Conservation (phyloP, 2,113 vertebrate genomes). For the Brachirus orientalis region DNA sequence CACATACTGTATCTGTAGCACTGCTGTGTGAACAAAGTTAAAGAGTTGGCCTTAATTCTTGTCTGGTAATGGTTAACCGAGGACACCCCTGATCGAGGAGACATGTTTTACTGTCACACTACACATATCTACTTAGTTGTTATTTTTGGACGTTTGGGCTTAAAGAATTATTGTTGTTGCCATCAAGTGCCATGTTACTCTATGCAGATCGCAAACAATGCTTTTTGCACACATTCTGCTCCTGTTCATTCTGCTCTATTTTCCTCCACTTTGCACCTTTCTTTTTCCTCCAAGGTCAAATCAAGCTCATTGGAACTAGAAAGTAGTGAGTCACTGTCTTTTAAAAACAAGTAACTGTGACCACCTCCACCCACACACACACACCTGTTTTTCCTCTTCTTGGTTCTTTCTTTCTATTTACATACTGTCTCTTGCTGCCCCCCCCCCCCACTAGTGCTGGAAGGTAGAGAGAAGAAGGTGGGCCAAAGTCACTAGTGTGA, state of each 20-base stretch:
- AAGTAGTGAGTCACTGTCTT: conserved; percentile 57
- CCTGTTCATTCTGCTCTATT: neutral
- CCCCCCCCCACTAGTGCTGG: neutral
- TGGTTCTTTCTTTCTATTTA: conserved; percentile 26
- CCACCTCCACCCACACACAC: neutral
- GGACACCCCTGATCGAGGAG: no score
- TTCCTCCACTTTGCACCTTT: neutral
- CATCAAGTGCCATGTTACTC: neutral
- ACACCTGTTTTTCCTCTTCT: conserved; percentile 20
- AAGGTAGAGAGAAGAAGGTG: conserved; percentile 27
- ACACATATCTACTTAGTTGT: neutral
- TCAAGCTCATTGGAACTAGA: conserved; percentile 7
- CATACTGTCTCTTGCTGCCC: neutral
- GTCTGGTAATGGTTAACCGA: no score
- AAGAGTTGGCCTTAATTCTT: no score
- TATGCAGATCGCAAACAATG: no score
- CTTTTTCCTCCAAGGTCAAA: conserved; percentile 30
- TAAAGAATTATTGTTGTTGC: no score
- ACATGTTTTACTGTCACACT: neutral
- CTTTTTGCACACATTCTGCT: no score
- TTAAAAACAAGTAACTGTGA: conserved; percentile 59
- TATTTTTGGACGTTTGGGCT: neutral
- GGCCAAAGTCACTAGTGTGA: conserved; percentile 57
- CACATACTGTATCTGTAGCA: no score
- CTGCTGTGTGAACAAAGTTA: no score